Evolutionary conservation across 2,888 invertebrate species (phyloP), one percentile per base, ranked within the genome.

Genomic region (Caenorhabditis uteleia): DNA sequence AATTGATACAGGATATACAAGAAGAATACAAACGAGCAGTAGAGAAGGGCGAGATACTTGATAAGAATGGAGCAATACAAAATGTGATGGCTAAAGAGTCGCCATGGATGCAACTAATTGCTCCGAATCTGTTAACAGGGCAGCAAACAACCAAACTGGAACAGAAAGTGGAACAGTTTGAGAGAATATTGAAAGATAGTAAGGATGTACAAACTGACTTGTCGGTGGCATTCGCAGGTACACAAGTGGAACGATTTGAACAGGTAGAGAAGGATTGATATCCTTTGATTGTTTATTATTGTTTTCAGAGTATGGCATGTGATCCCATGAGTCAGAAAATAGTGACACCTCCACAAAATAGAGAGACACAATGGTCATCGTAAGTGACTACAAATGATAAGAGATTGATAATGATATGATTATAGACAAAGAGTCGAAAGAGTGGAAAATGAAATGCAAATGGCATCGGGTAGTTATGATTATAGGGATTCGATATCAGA

Each of bases 1-100:
- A 70, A 38, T 68, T 82, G 74, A 74, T 82, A 61, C 72, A 75
- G 39, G 60, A 70, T 44, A 79, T 83, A 58, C 65, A 72, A 57
- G 72, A 74, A 65, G 77, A 80, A 50, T 78, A 78, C 50, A 68
- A 74, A 27, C 68, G 70, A 49, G 79, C 78, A 3, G 57, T 80
- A 12, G 73, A 68, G 33, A 68, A 58, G 4, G 80, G 77, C 12
- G 69, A 77, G 16, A 42, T 50, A 14, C 45, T 54, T 12, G 43
- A 56, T 25, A 23, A 53, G 2, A 75, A 72, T 3, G 54, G 59
- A 18, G 45, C 77, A 8, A 39, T 72, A 10, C 48, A 50, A n/a
- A 51, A 61, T 31, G 43, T 75, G 18, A 21, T 75, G 54, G 56
- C 73, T 12, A 62, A 77, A 8, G 74, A 79, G 67, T 70, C 77